These are phyloP conservation scores for Achatina immaculata DNA, from an alignment of 1,140 invertebrate species.

Conservation along the genomic window DNA sequence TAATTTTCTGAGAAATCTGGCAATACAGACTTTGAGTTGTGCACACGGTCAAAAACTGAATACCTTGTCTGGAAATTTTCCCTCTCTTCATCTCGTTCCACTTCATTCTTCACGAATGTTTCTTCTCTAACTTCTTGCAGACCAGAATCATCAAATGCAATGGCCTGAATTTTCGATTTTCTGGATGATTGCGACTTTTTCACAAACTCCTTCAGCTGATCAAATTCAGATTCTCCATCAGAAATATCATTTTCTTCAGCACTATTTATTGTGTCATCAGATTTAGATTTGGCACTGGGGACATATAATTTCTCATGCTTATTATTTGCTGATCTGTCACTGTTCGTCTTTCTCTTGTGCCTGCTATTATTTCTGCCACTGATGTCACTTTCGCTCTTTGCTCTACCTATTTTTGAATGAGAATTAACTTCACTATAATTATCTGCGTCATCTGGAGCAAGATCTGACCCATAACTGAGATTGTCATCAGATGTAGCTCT, in stretches of 20 bases:
- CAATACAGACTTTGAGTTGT: conserved; percentile 45
- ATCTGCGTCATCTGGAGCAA: too few relatives aligned
- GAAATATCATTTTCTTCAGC: background rate
- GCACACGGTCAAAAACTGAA: conserved; percentile 53
- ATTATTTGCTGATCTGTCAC: background rate
- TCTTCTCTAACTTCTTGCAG: conserved; percentile 51
- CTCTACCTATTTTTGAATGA: too few relatives aligned
- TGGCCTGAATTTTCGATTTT: conserved; percentile 27
- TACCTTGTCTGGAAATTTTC: conserved; percentile 50
- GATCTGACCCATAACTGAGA: too few relatives aligned
- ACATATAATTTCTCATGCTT: background rate
- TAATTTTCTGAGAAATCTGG: conserved; percentile 60
- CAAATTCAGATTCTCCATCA: conserved; percentile 50
- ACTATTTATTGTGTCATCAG: background rate
- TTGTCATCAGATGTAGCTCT: background rate
- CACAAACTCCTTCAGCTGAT: conserved; percentile 57
- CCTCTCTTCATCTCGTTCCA: conserved; percentile 48
- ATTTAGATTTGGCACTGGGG: background rate
- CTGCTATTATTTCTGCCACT: background rate
- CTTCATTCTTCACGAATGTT: conserved; percentile 42
- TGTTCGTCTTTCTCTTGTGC: background rate
- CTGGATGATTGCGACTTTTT: conserved; percentile 47
- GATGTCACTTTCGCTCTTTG: too few relatives aligned
- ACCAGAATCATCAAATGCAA: conserved; percentile 41
- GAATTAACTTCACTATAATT: too few relatives aligned